Base-by-base conservation (phyloP, 2,888 invertebrate genomes). In the Ypsolopha sequella region DNA sequence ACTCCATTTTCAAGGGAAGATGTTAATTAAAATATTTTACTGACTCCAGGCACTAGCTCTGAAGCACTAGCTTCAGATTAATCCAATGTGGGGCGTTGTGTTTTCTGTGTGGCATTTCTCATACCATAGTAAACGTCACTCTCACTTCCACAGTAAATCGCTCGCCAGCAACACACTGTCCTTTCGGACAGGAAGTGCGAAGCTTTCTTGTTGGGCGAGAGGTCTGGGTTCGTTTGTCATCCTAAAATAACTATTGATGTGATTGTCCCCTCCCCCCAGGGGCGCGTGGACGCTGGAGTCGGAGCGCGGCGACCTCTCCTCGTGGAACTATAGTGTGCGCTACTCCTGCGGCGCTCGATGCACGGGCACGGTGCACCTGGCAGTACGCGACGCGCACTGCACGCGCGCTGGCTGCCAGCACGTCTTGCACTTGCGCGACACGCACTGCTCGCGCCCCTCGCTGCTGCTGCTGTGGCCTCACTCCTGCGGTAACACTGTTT, bases 281-380 rank as follows among this genome's bases (percentile, higher is more conserved):
- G 65, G 61, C 0, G 51, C 68, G 48, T 76, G 70, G 78, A 54
- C 55, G 6, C 60, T 80, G 44, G 67, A 66, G 55, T 63, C 65
- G 44, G 76, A 79, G 59, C 52, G 56, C 54, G 63, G 66, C 59
- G 77, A 77, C 60, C 24, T 24, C 24, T 24, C 24, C 24, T 24
- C 24, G 24, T 24, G 24, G 24, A 24, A 59, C 36, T 76, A 76
- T 62, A 52, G 52, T 36, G 73, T 73, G 62, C 2, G 53, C 48
- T 73, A 65, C 64, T 13, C 51, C 57, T 77, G 77, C 61, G 75
- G 75, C 13, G 53, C 59, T 58, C 66, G 67, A 24, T 75, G 76
- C 62, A 6, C 33, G 8, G 76, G 74, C 8, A 58, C 54, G 49
- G 71, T 61, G 9, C 2, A 2, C 24, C 62, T 69, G 53, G 52